Conservation (phyloP, 2,113 vertebrate species). For the Suncus etruscus region DNA sequence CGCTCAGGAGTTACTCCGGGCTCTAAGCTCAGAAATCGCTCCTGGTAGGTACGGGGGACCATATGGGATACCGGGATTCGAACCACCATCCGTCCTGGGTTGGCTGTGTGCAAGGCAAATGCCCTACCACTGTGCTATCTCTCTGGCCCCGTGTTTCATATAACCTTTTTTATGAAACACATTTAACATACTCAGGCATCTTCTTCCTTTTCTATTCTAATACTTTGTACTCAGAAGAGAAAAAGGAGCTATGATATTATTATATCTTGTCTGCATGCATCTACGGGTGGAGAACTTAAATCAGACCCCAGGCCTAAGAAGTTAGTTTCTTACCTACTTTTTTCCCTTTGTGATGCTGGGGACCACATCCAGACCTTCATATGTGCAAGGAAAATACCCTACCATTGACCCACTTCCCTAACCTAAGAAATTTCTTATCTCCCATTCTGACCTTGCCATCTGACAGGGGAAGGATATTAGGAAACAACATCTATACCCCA, state of each 20-base stretch:
- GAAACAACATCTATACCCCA: neutral
- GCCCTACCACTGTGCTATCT: no score
- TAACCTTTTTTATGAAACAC: neutral
- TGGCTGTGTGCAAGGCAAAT: no score
- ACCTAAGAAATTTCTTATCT: neutral
- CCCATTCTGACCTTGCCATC: neutral
- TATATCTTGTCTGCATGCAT: neutral
- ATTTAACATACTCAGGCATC: neutral
- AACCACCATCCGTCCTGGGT: no score
- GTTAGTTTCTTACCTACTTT: conserved; percentile 1
- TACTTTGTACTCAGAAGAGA: neutral
- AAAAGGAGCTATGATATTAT: neutral
- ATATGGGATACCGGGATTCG: no score
- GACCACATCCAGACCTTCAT: no score
- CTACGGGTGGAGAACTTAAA: neutral
- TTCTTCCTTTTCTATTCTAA: neutral
- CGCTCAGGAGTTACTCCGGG: no score
- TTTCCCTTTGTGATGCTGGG: no score
- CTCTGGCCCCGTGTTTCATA: neutral
- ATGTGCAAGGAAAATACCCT: no score
- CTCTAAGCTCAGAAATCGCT: no score
- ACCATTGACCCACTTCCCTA: no score
- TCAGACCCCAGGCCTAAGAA: no score
- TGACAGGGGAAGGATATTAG: neutral
- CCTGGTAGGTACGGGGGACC: no score